These are phyloP conservation scores for Achatina immaculata DNA, from an alignment of 1,140 invertebrate species.

Conservation along the genomic window DNA sequence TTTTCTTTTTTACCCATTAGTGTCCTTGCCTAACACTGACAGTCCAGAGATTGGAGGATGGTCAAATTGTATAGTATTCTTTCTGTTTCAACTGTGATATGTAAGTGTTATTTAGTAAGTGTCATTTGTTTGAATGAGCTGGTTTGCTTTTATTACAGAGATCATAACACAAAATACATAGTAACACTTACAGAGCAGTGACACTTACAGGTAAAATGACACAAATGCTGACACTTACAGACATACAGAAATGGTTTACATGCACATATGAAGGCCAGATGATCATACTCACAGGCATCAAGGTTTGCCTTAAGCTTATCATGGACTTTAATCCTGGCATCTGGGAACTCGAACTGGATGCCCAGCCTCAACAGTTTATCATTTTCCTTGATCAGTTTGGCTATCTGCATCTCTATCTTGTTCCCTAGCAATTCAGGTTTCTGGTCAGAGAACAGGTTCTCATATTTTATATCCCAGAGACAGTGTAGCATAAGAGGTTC, in stretches of 20 bases:
- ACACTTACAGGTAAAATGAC: too few species aligned
- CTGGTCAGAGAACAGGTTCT: too few species aligned
- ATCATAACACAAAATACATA: too few species aligned
- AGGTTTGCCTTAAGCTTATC: constrained; percentile 95
- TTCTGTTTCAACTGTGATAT: neutral
- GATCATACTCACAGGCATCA: constrained; percentile 76
- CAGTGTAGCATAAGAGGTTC: too few species aligned
- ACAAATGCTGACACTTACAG: neutral
- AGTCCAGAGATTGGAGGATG: too few species aligned
- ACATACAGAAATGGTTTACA: neutral
- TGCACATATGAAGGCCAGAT: neutral
- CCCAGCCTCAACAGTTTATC: constrained; percentile 90
- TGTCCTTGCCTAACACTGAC: too few species aligned
- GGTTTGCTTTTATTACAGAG: too few species aligned
- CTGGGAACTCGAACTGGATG: constrained; percentile 95
- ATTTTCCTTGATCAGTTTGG: constrained; percentile 92
- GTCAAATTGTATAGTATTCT: neutral
- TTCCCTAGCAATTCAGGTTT: constrained; percentile 94
- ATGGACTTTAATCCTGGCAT: constrained; percentile 92
- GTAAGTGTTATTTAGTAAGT: too few species aligned
- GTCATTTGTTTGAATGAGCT: too few species aligned
- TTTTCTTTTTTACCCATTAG: too few species aligned
- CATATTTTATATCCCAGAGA: too few species aligned
- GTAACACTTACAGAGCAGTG: too few species aligned
- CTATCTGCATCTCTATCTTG: constrained; percentile 98